Percentiles rank a stretch among this genome's conserved stretches.
Evolutionary conservation across 2,113 vertebrate species (phyloP).

Genomic region (Motacilla alba): DNA sequence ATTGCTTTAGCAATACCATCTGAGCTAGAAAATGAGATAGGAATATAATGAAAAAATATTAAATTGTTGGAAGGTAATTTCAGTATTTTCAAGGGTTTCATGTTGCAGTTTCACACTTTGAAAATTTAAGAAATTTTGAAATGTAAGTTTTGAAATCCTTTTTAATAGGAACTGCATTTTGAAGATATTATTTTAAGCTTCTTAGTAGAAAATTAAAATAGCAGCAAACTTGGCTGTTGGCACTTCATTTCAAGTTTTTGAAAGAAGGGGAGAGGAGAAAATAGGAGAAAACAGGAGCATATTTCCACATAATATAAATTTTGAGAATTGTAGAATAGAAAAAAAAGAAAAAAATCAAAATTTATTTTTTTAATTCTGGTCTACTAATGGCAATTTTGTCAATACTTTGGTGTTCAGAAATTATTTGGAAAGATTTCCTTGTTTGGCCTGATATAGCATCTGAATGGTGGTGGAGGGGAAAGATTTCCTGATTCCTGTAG

Average conservation of each 20-base stretch:
- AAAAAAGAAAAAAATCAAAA: neutral
- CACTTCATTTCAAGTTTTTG: neutral
- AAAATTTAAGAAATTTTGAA: neutral
- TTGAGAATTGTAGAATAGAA: neutral
- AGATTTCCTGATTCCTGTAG: neutral
- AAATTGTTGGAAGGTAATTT: neutral
- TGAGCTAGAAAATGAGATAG: neutral
- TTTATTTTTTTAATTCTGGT: neutral
- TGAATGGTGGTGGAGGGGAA: neutral
- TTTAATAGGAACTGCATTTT: neutral
- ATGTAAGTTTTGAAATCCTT: neutral
- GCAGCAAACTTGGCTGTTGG: neutral
- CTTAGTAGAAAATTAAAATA: neutral
- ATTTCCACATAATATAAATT: neutral
- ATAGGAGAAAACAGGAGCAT: neutral
- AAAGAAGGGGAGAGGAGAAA: neutral
- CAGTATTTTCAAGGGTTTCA: neutral
- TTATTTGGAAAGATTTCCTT: neutral
- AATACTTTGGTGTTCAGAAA: neutral
- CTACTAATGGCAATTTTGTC: neutral
- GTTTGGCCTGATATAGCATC: neutral
- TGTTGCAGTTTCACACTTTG: neutral
- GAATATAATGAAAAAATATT: neutral
- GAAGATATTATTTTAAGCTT: neutral
- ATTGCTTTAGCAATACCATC: neutral